phyloP scores from a whole-genome alignment of 2,797 vertebrate genomes.

The Euthynnus affinis region DNA sequence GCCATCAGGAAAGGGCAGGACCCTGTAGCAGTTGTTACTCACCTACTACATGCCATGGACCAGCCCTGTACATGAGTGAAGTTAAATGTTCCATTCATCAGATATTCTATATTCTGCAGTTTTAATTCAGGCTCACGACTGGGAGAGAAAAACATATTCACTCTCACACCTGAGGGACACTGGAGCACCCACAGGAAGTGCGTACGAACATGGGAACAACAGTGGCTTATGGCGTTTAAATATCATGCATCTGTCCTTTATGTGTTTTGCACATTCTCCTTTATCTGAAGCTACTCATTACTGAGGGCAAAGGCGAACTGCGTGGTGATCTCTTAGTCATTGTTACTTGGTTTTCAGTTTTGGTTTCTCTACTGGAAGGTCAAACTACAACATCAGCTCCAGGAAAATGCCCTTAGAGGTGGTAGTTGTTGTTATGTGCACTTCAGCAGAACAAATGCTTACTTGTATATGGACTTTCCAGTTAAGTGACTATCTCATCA shows the following conservation, averaged over 20 bases:
- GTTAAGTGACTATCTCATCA: too few species aligned
- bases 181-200: background rate
- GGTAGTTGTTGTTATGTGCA: too few species aligned
- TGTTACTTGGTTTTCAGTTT: background rate
- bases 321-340: background rate
- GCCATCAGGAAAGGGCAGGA: background rate
- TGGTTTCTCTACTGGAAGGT: conserved; percentile 7
- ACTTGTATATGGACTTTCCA: too few species aligned
- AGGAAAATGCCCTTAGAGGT: conserved; percentile 9
- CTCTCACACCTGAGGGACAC: background rate
- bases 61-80: background rate
- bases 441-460: too few species aligned
- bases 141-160: background rate
- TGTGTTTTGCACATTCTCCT: background rate
- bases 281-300: background rate
- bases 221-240: background rate
- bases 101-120: conserved; percentile 13
- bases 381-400: conserved; percentile 8
- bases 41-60: background rate
- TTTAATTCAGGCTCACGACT: conserved; percentile 4
- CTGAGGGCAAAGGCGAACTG: background rate
- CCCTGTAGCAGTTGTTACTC: background rate
- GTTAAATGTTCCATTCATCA: conserved; percentile 22
- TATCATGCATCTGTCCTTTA: background rate
- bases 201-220: background rate